A percentile compares a stretch with the other conserved stretches of the same genome.
These are phyloP conservation scores for Andrena dorsata DNA, from an alignment of 2,888 invertebrate genomes.

Conservation along the genomic window DNA sequence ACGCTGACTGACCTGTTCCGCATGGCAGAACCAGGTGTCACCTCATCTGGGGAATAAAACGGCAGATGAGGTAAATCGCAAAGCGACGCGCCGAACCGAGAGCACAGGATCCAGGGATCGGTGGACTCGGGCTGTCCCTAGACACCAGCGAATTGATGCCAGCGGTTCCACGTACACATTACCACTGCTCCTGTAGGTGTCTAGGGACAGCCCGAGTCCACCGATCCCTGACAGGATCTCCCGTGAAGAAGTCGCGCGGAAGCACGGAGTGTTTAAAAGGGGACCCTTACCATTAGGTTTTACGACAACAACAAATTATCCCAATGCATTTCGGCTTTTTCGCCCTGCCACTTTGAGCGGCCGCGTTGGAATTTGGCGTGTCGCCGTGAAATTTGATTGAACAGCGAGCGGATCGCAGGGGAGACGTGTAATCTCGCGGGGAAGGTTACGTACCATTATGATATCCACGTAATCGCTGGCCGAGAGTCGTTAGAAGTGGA, in stretches of 20 bases:
- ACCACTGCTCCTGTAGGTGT: no score
- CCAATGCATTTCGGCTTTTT: neutral
- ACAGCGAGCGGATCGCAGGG: neutral
- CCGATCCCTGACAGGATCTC: neutral
- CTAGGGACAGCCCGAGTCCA: no score
- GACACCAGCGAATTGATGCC: no score
- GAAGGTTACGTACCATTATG: conserved; percentile 56
- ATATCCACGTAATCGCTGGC: conserved; percentile 49
- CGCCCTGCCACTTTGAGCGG: neutral
- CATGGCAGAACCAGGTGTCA: conserved; percentile 82
- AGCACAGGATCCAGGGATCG: neutral
- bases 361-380: neutral
- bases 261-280: no score
- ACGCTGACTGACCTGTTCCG: conserved; percentile 83
- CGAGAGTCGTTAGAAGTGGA: conserved; percentile 28
- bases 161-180: no score
- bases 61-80: rapidly evolving
- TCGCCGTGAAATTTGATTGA: neutral
- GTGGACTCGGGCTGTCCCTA: no score
- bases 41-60: conserved; percentile 69
- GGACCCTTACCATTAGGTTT: rapidly evolving
- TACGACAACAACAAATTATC: no score
- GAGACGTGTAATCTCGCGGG: neutral
- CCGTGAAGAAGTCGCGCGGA: neutral
- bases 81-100: neutral